Percentiles rank a stretch among this genome's conserved stretches.
Evolutionary conservation across 2,797 vertebrate species (phyloP).

Genomic region (Rhynchotus rufescens): DNA sequence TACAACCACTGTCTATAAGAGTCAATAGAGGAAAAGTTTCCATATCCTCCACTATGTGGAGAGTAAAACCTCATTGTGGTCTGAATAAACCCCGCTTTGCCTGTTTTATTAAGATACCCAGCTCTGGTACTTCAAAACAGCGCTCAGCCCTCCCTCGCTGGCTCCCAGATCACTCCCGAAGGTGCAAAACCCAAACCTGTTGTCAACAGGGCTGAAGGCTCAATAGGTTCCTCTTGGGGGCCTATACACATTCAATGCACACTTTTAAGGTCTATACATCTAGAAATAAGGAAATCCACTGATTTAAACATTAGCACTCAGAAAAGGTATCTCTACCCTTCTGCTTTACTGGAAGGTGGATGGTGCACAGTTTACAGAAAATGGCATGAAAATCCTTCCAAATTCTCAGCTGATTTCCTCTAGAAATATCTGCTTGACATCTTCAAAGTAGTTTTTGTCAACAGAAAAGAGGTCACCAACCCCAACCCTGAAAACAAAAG

Average conservation of each 20-base stretch:
- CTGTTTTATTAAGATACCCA: background rate
- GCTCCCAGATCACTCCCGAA: background rate
- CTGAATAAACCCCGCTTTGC: background rate
- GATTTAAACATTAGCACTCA: background rate
- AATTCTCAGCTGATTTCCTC: background rate
- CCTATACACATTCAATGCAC: background rate
- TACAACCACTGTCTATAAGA: background rate
- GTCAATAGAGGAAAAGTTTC: background rate
- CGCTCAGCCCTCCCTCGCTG: background rate
- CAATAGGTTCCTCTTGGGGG: background rate
- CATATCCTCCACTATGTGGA: rapidly evolving
- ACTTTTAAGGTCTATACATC: background rate
- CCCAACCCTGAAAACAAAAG: background rate
- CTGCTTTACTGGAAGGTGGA: background rate
- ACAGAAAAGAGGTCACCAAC: rapidly evolving
- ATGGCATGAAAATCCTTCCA: background rate
- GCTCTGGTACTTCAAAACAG: background rate
- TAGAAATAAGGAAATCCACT: background rate
- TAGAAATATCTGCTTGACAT: background rate
- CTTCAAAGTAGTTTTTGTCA: background rate
- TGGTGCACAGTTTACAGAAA: background rate
- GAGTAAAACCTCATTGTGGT: background rate
- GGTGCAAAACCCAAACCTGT: background rate
- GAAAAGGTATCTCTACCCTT: background rate
- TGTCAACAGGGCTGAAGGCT: background rate